Base-by-base conservation (phyloP, 2,797 vertebrate species). In the Oreonectes daqikongensis region DNA sequence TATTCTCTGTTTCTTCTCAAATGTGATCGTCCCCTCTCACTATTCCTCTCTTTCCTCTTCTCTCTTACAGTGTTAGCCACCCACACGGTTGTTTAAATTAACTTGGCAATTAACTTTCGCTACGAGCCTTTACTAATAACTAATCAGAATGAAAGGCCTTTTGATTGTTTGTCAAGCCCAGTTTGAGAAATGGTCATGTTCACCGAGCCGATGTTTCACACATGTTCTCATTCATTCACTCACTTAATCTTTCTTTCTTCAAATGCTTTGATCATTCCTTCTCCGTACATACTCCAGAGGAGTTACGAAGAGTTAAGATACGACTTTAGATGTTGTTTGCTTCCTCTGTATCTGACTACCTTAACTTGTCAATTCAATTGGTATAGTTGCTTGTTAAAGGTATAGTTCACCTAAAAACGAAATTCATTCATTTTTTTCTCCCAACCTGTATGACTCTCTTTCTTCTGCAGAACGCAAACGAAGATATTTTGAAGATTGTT, bases 41-140 rank as follows among this genome's bases (percentile, higher is more conserved):
- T 77, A 32, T 72, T 44, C 22, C 48, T 28, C 50, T 50, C 46
- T 71, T 46, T 72, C 32, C 26, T 59, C 65, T 40, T 55, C 40
- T 65, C 53, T 35, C 38, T 52, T 60, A 42, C 64, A 22, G 69
- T 79, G 83, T 88, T 84, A 84, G 80, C 85, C 87, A 87, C 85
- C 85, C 87, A 78, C 75, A 60, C 65, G 66, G 79, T 84, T 85
- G 84, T 86, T 86, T 86, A 85, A 86, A 85, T 79, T 78, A 73
- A 63, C 73, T 74, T 72, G 79, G 78, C 75, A 84, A 85, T 86
- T 86, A 81, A 79, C 69, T 64, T 81, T 78, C 65, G 66, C 75
- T 77, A 68, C 40, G 65, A 83, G 75, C 40, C 68, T 53, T 74
- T 59, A 60, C 82, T 85, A 84, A 85, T 86, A 87, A 85, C 84